phyloP scores from a whole-genome alignment of 2,113 vertebrate species.

The Salvator merianae region DNA sequence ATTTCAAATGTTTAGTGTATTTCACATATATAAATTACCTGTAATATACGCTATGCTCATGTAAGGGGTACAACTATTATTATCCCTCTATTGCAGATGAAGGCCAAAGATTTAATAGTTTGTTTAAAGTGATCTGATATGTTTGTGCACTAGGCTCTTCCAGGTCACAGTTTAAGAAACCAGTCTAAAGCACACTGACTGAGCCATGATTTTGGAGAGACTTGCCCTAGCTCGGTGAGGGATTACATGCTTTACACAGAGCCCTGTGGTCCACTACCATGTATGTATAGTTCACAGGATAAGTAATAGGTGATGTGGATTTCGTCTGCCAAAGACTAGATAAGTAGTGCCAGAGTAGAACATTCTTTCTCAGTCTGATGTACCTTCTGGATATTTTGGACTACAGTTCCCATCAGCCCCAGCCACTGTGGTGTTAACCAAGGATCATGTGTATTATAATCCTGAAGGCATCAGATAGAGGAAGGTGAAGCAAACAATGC shows the following conservation, averaged over 20 bases:
- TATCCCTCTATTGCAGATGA: background rate
- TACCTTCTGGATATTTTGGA: too few relatives aligned
- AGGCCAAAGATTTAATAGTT: background rate
- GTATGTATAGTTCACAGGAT: background rate
- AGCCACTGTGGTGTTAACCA: too few relatives aligned
- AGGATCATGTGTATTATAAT: too few relatives aligned
- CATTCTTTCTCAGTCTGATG: too few relatives aligned
- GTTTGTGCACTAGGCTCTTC: background rate
- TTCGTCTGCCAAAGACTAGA: too few relatives aligned
- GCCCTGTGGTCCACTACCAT: background rate
- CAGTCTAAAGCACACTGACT: background rate
- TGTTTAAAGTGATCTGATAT: background rate
- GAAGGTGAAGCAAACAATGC: background rate
- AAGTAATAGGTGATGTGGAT: background rate
- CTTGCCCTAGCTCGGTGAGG: background rate
- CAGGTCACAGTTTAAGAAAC: background rate
- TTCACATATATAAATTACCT: background rate
- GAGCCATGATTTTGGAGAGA: background rate
- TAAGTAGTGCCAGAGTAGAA: too few relatives aligned
- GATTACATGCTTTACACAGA: background rate
- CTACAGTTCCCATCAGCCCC: too few relatives aligned
- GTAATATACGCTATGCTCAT: background rate
- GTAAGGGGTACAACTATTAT: background rate
- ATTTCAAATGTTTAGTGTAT: constrained; percentile 2
- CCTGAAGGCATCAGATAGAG: too few relatives aligned